phyloP scores from a whole-genome alignment of 2,797 vertebrate species.

The Scomberomorus guttatus region DNA sequence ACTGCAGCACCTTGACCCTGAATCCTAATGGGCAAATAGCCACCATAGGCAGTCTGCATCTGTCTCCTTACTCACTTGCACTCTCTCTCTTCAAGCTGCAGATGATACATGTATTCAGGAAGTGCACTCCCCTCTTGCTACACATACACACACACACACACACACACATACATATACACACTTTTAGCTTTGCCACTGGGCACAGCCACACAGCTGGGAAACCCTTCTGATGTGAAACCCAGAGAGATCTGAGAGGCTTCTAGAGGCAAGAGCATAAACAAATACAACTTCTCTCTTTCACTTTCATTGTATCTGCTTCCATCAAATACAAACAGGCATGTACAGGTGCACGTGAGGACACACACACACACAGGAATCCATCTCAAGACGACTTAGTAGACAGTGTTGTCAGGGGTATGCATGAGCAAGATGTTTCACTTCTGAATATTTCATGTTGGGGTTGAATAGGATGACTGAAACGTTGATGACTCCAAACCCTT shows the following conservation, averaged over 20 bases:
- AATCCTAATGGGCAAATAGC: conserved; percentile 26
- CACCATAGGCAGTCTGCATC: conserved; percentile 18
- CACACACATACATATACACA: conserved; percentile 13
- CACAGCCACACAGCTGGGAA: conserved; percentile 52
- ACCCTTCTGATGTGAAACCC: conserved; percentile 63
- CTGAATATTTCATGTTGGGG: conserved; percentile 57
- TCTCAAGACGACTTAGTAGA: conserved; percentile 55
- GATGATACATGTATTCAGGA: conserved; percentile 29
- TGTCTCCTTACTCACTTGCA: conserved; percentile 15
- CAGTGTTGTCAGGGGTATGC: conserved; percentile 33
- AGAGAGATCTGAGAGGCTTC: conserved; percentile 53
- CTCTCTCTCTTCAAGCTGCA: conserved; percentile 16
- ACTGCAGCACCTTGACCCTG: conserved; percentile 9
- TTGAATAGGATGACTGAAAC: conserved; percentile 33
- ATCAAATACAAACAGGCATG: conserved; percentile 50
- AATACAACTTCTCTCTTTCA: conserved; percentile 46
- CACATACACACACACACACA: conserved; percentile 10
- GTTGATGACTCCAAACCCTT: conserved; percentile 25
- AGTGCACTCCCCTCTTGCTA: not conserved
- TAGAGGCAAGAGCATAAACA: conserved; percentile 49
- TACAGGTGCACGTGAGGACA: conserved; percentile 34
- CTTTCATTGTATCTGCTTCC: conserved; percentile 53
- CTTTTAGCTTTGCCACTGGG: conserved; percentile 27
- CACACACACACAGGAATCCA: conserved; percentile 31
- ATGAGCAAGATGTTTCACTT: conserved; percentile 44